Conservation (phyloP, 2,113 vertebrate genomes). For the Xiphorhynchus elegans region DNA sequence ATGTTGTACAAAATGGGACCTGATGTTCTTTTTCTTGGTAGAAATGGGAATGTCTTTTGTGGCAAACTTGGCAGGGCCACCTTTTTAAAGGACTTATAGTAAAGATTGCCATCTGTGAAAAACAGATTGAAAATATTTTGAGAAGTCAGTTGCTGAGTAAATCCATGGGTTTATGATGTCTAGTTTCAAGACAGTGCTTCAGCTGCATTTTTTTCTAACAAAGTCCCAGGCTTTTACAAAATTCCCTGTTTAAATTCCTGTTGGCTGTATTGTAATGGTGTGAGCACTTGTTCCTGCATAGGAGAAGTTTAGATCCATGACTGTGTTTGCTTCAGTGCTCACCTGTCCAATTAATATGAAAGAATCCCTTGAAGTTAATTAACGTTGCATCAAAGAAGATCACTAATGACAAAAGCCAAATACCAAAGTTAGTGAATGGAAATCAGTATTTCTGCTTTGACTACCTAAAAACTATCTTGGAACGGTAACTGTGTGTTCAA, state of each 20-base stretch:
- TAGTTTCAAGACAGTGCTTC: background rate
- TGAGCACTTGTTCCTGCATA: background rate
- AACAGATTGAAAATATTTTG: background rate
- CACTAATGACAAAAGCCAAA: background rate
- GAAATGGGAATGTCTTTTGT: background rate
- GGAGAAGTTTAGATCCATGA: background rate
- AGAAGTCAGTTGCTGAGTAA: background rate
- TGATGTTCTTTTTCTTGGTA: background rate
- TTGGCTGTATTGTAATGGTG: background rate
- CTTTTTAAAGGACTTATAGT: background rate
- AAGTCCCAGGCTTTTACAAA: background rate
- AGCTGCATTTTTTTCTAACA: background rate
- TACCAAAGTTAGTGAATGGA: background rate
- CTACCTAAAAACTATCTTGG: background rate
- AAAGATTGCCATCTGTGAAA: background rate
- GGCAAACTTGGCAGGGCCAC: background rate
- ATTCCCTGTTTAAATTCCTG: background rate
- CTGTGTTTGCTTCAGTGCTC: background rate
- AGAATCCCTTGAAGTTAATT: slow-evolving; percentile 13
- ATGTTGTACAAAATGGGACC: background rate
- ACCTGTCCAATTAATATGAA: background rate
- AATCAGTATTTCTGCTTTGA: background rate
- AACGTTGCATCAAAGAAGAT: background rate
- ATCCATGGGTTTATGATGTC: background rate
- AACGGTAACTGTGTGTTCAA: background rate